A percentile compares a stretch with the other conserved stretches of the same genome.
Evolutionary conservation across 2,797 vertebrate species (phyloP).

Genomic region (Lutjanus argentimaculatus): DNA sequence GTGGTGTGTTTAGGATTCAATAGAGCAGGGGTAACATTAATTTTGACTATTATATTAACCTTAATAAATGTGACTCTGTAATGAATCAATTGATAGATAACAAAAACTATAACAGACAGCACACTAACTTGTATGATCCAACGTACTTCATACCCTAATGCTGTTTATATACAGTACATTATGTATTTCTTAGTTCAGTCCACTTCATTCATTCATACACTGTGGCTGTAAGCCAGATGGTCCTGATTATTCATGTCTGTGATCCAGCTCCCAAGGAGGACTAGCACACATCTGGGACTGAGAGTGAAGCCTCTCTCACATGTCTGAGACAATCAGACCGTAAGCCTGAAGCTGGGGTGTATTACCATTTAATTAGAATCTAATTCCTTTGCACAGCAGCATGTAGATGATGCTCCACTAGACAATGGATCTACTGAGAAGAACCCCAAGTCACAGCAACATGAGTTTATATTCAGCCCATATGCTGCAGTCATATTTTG

Average conservation of each 20-base stretch:
- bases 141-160: neutral
- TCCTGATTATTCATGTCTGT: slow-evolving; percentile 19
- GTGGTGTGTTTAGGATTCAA: neutral
- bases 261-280: slow-evolving; percentile 9
- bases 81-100: neutral
- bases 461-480: neutral
- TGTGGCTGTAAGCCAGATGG: slow-evolving; percentile 28
- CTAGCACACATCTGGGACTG: slow-evolving; percentile 34
- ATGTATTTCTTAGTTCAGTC: neutral
- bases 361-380: slow-evolving; percentile 22
- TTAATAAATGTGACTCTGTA: neutral
- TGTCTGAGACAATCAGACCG: slow-evolving; percentile 16
- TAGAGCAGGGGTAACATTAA: neutral
- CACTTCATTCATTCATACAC: slow-evolving; percentile 3
- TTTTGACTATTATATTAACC: neutral
- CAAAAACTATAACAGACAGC: neutral
- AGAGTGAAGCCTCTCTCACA: slow-evolving; percentile 1
- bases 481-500: neutral
- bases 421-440: neutral
- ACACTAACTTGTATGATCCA: neutral
- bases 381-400: slow-evolving; percentile 11
- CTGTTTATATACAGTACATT: neutral
- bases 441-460: neutral
- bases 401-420: neutral
- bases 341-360: slow-evolving; percentile 16